A percentile compares a stretch with the other conserved stretches of the same genome.
phyloP scores from a whole-genome alignment of 2,888 invertebrate genomes.

The Microplitis deprimator region DNA sequence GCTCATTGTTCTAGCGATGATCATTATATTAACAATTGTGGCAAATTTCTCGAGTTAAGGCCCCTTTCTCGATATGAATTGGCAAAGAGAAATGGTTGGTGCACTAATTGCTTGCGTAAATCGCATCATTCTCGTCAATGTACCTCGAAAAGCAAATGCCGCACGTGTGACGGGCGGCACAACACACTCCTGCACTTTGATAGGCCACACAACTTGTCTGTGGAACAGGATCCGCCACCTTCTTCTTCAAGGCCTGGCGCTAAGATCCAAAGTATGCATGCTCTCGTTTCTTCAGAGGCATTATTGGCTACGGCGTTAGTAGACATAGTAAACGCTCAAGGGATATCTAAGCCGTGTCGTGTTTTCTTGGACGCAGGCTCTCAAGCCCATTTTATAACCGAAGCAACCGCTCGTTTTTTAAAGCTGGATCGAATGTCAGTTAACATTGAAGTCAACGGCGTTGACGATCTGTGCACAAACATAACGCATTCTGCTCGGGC shows the following conservation, averaged over 20 bases:
- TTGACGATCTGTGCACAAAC: conserved; percentile 20
- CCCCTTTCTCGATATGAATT: no score
- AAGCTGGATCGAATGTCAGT: conserved; percentile 25
- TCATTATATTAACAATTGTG: no score
- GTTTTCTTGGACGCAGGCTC: conserved; percentile 50
- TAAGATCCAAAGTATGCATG: neutral
- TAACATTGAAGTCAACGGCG: conserved; percentile 39
- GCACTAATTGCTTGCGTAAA: no score
- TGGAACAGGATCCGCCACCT: neutral
- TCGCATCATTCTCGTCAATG: no score
- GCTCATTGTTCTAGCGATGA: no score
- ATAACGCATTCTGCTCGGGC: conserved; percentile 23
- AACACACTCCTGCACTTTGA: neutral
- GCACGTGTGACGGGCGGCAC: no score
- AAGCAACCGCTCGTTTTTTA: conserved; percentile 28
- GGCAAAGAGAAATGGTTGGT: no score
- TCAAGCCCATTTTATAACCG: conserved; percentile 48
- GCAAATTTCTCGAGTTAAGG: no score
- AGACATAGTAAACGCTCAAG: conserved; percentile 33
- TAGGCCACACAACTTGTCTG: neutral
- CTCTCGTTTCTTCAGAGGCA: conserved; percentile 27
- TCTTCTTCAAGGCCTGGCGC: neutral
- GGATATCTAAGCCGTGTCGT: conserved; percentile 43
- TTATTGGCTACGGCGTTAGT: conserved; percentile 48
- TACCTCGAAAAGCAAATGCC: no score